Evolutionary conservation across 1,140 invertebrate genomes (phyloP).

Genomic region (Palaemon carinicauda): DNA sequence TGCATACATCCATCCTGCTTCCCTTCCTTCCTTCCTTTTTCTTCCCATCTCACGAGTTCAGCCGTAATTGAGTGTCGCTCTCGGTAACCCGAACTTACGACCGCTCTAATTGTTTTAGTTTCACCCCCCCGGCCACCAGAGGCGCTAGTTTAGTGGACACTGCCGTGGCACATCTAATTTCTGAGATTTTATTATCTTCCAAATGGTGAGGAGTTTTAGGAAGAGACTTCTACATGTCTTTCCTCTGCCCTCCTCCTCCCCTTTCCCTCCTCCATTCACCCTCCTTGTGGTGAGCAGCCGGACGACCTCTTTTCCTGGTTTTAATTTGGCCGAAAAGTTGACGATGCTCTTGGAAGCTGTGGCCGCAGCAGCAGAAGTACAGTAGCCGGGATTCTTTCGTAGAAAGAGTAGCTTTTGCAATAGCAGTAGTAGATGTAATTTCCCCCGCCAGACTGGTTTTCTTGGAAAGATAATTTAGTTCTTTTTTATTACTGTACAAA

Average conservation of each 20-base stretch:
- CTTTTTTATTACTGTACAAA: too few species aligned
- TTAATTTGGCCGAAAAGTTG: background rate
- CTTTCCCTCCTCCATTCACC: background rate
- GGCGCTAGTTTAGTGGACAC: conserved; percentile 22
- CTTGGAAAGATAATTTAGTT: too few species aligned
- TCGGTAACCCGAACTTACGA: conserved; percentile 36
- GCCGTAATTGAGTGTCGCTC: conserved; percentile 39
- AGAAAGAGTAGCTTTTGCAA: background rate
- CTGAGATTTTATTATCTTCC: conserved; percentile 26
- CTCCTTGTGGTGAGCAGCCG: background rate
- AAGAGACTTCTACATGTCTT: background rate
- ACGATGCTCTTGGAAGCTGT: background rate
- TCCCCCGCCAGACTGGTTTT: background rate
- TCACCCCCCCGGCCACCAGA: background rate
- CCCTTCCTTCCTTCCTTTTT: background rate
- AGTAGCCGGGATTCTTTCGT: background rate
- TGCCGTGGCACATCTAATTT: conserved; percentile 22
- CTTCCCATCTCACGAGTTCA: background rate
- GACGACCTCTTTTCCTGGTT: background rate
- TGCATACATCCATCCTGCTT: background rate
- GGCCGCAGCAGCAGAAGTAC: background rate
- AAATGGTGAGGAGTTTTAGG: background rate
- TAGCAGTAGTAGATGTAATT: background rate
- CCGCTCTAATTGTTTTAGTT: conserved; percentile 45
- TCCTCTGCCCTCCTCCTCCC: background rate